Evolutionary conservation across 2,888 invertebrate species (phyloP), one percentile per base, ranked within the genome.

Genomic region (Netelia virgata): DNA sequence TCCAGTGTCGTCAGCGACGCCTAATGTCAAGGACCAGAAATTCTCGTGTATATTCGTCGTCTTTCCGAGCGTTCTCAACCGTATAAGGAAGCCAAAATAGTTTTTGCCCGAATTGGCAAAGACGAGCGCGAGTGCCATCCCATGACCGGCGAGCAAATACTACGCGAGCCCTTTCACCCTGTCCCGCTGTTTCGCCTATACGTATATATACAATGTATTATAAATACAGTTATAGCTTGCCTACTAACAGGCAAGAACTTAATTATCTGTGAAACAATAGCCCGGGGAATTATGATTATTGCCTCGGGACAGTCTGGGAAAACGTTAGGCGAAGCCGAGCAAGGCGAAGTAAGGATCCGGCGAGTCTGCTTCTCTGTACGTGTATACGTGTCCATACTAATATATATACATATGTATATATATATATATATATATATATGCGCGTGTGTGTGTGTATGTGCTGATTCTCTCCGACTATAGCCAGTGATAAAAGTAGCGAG

Each of bases 241-340:
- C 87, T 84, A 82, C 88, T 86, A 85, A 73, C 83, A 82, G 83
- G 89, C 90, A 91, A 91, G 91, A 91, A 90, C 91, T 91, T 91
- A 91, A 91, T 91, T 91, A 91, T 91, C 91, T 91, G 90, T 88
- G 90, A 90, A 91, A 91, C 91, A 91, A 91, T 91, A 90, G 90
- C 88, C 83, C 82, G 86, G 88, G 88, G 89, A 91, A 91, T 91
- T 91, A 91, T 90, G 91, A 91, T 91, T 91, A 91, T 91, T 91
- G 88, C 89, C 86, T 83, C 79, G 82, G 78, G 80, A 82, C 85
- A 87, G 78, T 87, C 90, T 88, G 87, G 85, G 83, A 86, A 80
- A 87, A 87, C 84, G 82, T 82, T 82, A 80, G 66, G 76, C 75
- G 83, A 76, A 78, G 53, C 28, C 63, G 78, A 78, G 59, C 70